These are phyloP conservation scores for Eupithecia vulgata DNA, from an alignment of 2,888 invertebrate species.

Conservation along the genomic window DNA sequence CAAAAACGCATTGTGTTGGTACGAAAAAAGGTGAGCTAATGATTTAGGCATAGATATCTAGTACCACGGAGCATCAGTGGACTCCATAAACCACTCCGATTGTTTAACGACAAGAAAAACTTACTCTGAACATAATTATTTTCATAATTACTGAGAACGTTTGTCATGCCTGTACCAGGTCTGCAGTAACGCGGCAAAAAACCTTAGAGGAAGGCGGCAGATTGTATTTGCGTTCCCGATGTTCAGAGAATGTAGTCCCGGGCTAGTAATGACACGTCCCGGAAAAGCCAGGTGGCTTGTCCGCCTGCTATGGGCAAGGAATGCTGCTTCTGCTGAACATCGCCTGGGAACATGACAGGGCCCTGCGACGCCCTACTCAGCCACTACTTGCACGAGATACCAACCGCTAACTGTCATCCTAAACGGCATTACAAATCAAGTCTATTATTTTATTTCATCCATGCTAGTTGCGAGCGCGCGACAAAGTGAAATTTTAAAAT, in stretches of 20 bases:
- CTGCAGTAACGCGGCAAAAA: conserved; percentile 59
- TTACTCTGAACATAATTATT: conserved; percentile 47
- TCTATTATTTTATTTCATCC: conserved; percentile 5
- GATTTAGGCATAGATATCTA: neutral
- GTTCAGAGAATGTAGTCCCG: conserved; percentile 70
- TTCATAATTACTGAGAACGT: conserved; percentile 56
- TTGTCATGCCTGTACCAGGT: conserved; percentile 51
- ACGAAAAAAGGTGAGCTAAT: conserved; percentile 4
- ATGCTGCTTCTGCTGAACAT: conserved; percentile 63
- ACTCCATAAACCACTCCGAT: conserved; percentile 40
- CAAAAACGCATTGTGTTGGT: neutral
- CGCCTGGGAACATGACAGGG: conserved; percentile 70
- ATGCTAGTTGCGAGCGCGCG: neutral
- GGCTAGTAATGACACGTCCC: conserved; percentile 68
- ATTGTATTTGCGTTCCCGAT: conserved; percentile 68
- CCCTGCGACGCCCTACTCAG: conserved; percentile 22
- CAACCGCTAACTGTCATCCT: conserved; percentile 30
- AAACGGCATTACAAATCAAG: conserved; percentile 18
- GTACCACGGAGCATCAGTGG: neutral
- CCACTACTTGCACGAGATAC: conserved; percentile 10
- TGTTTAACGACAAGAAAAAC: conserved; percentile 53
- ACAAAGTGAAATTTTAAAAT: neutral
- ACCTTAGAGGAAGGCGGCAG: conserved; percentile 66
- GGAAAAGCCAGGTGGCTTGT: conserved; percentile 73
- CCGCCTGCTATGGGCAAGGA: conserved; percentile 76